Base-by-base conservation (phyloP, 2,888 invertebrate species). In the Agrotis clavis region DNA sequence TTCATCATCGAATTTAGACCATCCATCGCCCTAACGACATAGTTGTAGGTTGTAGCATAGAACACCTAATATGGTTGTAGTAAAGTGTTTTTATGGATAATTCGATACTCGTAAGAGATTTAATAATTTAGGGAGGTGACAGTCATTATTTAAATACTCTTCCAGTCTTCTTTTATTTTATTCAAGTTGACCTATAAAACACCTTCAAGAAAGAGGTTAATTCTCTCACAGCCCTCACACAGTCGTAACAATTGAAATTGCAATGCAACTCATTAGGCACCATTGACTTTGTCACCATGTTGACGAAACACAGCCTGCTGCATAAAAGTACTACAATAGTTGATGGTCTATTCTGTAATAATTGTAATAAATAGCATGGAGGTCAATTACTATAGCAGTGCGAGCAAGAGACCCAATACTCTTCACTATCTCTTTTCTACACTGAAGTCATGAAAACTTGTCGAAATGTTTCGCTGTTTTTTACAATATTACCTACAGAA, bases 291-390 rank as follows among this genome's bases (percentile, higher is more conserved):
- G 83, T 67, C 83, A 54, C 65, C 48, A 47, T 21, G 18, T 74
- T 79, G 56, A 66, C 73, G 75, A 70, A 83, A 77, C 61, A 65
- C 59, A 73, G 65, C 47, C 66, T 68, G 75, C 72, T 67, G 73
- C 64, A 78, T 74, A 65, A 57, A 60, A 65, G 63, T 50, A 68
- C 62, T 59, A 74, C 74, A 82, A 83, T 77, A 69, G 79, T 51
- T 48, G n/a, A n/a, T n/a, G 56, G 59, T 79, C 50, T 81, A 74
- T 84, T 77, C 79, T 77, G 74, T 71, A 71, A 74, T 60, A 57
- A n/a, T n/a, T n/a, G n/a, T n/a, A n/a, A n/a, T n/a, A n/a, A n/a
- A n/a, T n/a, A n/a, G n/a, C n/a, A n/a, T n/a, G n/a, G 30, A 18
- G 56, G 25, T 2, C 54, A 5, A 35, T 35, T 35, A 6, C 0